Evolutionary conservation across 35 echinoderm and acorn worm species (phyloP).

Genomic region (Amphiura filiformis): DNA sequence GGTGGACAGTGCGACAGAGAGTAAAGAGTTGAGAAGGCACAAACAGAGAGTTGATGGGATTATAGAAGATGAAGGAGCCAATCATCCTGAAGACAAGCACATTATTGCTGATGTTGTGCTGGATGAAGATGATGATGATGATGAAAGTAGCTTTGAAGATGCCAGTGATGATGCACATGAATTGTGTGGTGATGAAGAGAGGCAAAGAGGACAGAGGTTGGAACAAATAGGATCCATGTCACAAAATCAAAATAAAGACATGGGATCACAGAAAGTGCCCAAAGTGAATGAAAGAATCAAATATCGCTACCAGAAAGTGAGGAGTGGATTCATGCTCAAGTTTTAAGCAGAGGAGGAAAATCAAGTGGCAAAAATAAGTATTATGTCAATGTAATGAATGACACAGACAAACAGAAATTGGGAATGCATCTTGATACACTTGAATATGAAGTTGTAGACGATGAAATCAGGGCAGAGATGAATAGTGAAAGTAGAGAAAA

Average conservation of each 20-base stretch:
- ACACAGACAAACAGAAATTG: neutral
- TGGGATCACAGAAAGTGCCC: neutral
- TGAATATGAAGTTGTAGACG: neutral
- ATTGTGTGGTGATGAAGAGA: slow-evolving; percentile 12
- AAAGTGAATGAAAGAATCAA: neutral
- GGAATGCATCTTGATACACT: neutral
- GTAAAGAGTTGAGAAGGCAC: neutral
- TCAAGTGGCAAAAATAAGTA: slow-evolving; percentile 5
- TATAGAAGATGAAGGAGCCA: neutral
- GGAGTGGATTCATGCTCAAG: neutral
- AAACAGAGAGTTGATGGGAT: slow-evolving; percentile 4
- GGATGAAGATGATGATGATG: neutral
- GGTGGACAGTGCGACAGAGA: neutral
- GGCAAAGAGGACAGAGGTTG: slow-evolving; percentile 9
- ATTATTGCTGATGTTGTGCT: slow-evolving; percentile 13
- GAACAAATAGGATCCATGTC: slow-evolving; percentile 4
- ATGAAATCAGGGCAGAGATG: neutral
- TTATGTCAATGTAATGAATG: slow-evolving; percentile 2
- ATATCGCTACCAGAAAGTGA: neutral
- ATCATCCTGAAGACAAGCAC: neutral
- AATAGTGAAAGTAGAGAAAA: neutral
- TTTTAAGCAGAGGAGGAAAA: slow-evolving; percentile 17
- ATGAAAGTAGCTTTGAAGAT: neutral
- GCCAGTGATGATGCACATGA: neutral
- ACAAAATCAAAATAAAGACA: neutral